Evolutionary conservation across 1,140 invertebrate genomes (phyloP), one percentile per base, ranked within the genome.

Genomic region (Meloidogyne chitwoodi): DNA sequence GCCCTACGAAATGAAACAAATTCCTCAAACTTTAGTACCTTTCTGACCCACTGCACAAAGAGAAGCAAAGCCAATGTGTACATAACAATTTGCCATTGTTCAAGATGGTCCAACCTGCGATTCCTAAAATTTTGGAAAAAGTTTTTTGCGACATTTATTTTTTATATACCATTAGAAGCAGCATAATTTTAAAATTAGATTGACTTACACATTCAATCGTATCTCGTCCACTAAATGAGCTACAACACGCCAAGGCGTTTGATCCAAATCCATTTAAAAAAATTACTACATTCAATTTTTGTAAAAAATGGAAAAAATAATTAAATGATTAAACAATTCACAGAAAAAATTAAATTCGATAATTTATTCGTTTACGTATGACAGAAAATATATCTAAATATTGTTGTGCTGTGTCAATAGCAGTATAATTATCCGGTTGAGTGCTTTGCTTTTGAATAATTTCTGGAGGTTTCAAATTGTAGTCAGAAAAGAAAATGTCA

Each of bases 41-140:
- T 82, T 16, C 81, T 66, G 3, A 72, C n/a, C 81, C 81, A 82
- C 38, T 83, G 82, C 29, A 82, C 63, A n/a, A 84, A 77, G 8
- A 82, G 48, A n/a, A 78, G 48, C 38, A 63, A 62, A 10, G 82
- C 81, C 12, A 82, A 12, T 22, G 81, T 82, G 68, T 82, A 82
- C 22, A 84, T 61, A 22, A 82, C 70, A 19, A 82, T 73, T 66
- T 82, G 81, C 81, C 81, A 82, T 31, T 81, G 81, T n/a, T 82
- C 81, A 34, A 82, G 64, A 81, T 82, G 81, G 44, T 84, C 81
- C 8, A 82, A 70, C 26, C 27, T 63, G 16, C 79, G 79, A 74
- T 82, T 82, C 61, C 70, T 73, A 61, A 24, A 72, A 66, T 2
- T 29, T 5, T 11, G 11, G 11, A 11, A 27, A 29, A 61, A 16